phyloP scores from a whole-genome alignment of 1,140 invertebrate species.

The Calycopis cecrops region DNA sequence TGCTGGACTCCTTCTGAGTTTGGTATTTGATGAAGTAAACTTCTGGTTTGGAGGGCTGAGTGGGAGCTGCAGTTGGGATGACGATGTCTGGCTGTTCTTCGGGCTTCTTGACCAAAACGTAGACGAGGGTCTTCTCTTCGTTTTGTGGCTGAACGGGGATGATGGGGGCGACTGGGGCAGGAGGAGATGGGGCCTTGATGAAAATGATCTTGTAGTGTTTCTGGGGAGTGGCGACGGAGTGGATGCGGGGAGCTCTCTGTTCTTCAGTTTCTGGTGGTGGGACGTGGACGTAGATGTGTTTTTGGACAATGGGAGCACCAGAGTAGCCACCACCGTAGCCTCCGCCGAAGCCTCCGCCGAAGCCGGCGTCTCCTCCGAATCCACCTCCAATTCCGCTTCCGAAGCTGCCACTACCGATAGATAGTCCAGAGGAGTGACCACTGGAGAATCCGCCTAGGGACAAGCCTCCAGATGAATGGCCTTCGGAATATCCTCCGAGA shows the following conservation, averaged over 20 bases:
- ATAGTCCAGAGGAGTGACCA: slow-evolving; percentile 19
- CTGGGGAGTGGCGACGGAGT: slow-evolving; percentile 78
- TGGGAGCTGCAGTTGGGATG: slow-evolving; percentile 84
- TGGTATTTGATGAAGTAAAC: slow-evolving; percentile 93
- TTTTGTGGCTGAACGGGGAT: slow-evolving; percentile 85
- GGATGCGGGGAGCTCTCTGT: slow-evolving; percentile 75
- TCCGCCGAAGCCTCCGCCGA: slow-evolving; percentile 51
- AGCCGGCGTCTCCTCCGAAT: slow-evolving; percentile 43
- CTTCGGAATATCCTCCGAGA: slow-evolving; percentile 28
- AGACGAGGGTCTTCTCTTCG: slow-evolving; percentile 92
- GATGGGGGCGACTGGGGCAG: slow-evolving; percentile 83
- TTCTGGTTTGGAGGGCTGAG: slow-evolving; percentile 88
- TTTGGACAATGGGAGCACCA: slow-evolving; percentile 67
- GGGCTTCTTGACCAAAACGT: slow-evolving; percentile 90
- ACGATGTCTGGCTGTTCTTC: slow-evolving; percentile 86
- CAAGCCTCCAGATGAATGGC: slow-evolving; percentile 37
- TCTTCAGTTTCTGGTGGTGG: slow-evolving; percentile 78
- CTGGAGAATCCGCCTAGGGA: slow-evolving; percentile 37
- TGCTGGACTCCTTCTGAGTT: slow-evolving; percentile 79
- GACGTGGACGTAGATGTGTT: slow-evolving; percentile 75
- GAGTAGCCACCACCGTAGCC: slow-evolving; percentile 56
- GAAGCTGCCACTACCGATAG: slow-evolving; percentile 27
- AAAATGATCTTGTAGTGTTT: slow-evolving; percentile 94
- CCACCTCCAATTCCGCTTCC: slow-evolving; percentile 32
- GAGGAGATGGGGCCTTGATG: slow-evolving; percentile 89